Conservation (phyloP, 1,140 invertebrate species). For the Anoplolepis gracilipes region DNA sequence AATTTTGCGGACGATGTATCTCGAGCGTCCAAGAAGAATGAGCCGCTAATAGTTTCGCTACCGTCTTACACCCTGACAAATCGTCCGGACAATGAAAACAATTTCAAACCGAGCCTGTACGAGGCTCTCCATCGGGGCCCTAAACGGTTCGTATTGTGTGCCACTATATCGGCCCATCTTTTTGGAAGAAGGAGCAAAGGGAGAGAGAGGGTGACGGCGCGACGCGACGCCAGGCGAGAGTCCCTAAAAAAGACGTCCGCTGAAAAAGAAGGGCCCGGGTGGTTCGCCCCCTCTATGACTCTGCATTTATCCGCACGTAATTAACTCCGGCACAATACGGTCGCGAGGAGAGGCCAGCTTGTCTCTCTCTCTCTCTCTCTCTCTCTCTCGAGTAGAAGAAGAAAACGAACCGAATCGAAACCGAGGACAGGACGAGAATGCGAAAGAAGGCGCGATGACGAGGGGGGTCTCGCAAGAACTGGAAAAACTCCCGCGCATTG, state of each 20-base stretch:
- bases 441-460: background rate
- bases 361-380: conserved; percentile 56
- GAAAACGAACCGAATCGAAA: conserved; percentile 56
- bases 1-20: conserved; percentile 27
- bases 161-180: conserved; percentile 63
- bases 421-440: conserved; percentile 1
- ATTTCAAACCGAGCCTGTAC: conserved; percentile 77
- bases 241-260: conserved; percentile 45
- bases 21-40: conserved; percentile 45
- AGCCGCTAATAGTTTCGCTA: conserved; percentile 83
- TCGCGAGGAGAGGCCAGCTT: conserved; percentile 69
- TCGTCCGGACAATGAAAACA: conserved; percentile 84
- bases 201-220: background rate
- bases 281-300: conserved; percentile 79
- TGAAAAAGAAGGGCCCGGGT: conserved; percentile 56
- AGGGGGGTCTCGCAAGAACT: conserved; percentile 40
- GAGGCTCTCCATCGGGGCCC: conserved; percentile 30
- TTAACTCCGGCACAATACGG: conserved; percentile 84
- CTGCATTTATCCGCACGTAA: conserved; percentile 84
- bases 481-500: conserved; percentile 64
- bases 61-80: conserved; percentile 85
- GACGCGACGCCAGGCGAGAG: conserved; percentile 33
- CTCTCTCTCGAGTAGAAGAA: conserved; percentile 58
- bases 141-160: conserved; percentile 83
- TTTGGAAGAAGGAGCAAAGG: conserved; percentile 31